Conservation (phyloP, 2,113 vertebrate species). For the Petrocephalus zakoni region DNA sequence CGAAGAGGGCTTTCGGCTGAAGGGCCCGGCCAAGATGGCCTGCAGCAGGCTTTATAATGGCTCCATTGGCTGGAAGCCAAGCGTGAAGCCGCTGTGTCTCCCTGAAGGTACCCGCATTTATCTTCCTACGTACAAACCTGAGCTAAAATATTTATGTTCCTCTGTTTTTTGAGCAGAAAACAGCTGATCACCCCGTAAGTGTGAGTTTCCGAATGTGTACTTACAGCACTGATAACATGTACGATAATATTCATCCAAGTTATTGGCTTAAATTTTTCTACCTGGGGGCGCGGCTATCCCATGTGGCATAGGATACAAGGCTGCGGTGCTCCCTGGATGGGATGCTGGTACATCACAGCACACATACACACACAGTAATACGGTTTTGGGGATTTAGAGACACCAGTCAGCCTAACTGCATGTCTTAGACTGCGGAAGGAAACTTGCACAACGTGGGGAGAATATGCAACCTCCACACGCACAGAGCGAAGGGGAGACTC, state of each 20-base stretch:
- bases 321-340: neutral
- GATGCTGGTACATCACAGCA: neutral
- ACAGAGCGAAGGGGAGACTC: too few species aligned
- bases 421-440: too few species aligned
- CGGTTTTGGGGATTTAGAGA: too few species aligned
- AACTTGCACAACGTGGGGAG: too few species aligned
- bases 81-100: conserved; percentile 67
- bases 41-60: conserved; percentile 68
- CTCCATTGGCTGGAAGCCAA: conserved; percentile 72
- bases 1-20: conserved; percentile 70
- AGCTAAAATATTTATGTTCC: neutral
- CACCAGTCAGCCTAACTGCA: too few species aligned
- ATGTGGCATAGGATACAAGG: neutral
- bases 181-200: neutral
- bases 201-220: neutral
- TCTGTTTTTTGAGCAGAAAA: neutral
- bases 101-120: conserved; percentile 64
- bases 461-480: too few species aligned
- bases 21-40: conserved; percentile 68
- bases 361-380: too few species aligned
- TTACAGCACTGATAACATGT: neutral
- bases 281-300: neutral
- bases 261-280: neutral
- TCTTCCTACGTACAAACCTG: neutral
- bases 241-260: neutral